Conservation (phyloP, 1,140 invertebrate genomes). For the Callitettix versicolor region DNA sequence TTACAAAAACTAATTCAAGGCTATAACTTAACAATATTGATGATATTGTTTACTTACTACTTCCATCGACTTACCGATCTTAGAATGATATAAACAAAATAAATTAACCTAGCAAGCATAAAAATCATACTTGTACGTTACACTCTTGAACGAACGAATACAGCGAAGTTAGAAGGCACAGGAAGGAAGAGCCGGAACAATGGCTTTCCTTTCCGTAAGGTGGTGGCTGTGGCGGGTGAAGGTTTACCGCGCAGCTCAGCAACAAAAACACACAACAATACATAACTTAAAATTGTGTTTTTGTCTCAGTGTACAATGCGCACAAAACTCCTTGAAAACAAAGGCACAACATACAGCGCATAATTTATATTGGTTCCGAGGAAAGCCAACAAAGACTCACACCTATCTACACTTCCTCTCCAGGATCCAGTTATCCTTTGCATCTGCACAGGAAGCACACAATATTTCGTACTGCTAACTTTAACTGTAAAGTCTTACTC, state of each 20-base stretch:
- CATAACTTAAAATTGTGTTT: slow-evolving; percentile 16
- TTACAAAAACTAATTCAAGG: too few species aligned
- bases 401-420: too few species aligned
- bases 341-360: slow-evolving; percentile 11
- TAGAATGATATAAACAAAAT: too few species aligned
- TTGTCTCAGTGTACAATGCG: slow-evolving; percentile 12
- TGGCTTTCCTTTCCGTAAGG: slow-evolving; percentile 3
- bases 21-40: too few species aligned
- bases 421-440: background rate
- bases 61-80: too few species aligned
- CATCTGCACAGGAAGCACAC: background rate
- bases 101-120: too few species aligned
- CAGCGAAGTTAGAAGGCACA: slow-evolving; percentile 4
- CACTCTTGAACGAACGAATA: too few species aligned
- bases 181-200: slow-evolving; percentile 3
- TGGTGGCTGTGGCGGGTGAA: background rate
- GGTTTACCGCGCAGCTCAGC: too few species aligned
- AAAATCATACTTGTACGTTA: too few species aligned
- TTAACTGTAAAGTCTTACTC: too few species aligned
- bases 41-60: too few species aligned
- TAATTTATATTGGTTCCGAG: slow-evolving; percentile 18
- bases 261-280: slow-evolving; percentile 12
- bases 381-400: background rate
- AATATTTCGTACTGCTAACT: too few species aligned
- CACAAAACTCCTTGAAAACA: slow-evolving; percentile 11